Conservation (phyloP, 1,140 invertebrate species). For the Drosophila saltans region DNA sequence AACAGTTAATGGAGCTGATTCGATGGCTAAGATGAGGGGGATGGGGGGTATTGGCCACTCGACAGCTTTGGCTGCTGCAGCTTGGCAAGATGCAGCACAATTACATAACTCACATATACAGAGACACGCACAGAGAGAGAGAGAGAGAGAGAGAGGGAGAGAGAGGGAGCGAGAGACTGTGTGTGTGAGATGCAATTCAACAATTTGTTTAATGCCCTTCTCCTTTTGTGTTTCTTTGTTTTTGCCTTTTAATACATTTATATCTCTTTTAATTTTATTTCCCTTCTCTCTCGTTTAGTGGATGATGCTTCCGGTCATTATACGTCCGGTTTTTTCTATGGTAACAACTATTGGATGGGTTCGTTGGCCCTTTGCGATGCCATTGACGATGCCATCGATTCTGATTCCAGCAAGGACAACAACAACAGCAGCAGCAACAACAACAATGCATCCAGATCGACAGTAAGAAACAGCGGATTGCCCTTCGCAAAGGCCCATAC, state of each 20-base stretch:
- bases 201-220: constrained; percentile 16
- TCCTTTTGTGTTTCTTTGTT: constrained; percentile 48
- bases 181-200: constrained; percentile 1
- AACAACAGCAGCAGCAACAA: constrained; percentile 48
- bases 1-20: background rate
- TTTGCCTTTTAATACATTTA: background rate
- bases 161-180: background rate
- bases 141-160: background rate
- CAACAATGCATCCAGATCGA: constrained; percentile 26
- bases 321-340: constrained; percentile 91
- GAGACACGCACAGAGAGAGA: background rate
- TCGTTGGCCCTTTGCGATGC: constrained; percentile 89
- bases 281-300: constrained; percentile 85
- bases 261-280: constrained; percentile 4
- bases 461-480: constrained; percentile 51
- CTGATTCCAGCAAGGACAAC: constrained; percentile 41
- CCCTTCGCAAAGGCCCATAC: constrained; percentile 78
- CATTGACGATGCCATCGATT: constrained; percentile 84
- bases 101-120: constrained; percentile 34
- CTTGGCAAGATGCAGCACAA: background rate
- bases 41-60: constrained; percentile 4
- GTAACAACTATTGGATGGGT: constrained; percentile 92
- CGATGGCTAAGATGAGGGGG: background rate
- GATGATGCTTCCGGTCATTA: constrained; percentile 91
- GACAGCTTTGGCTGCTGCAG: background rate